Evolutionary conservation across 2,797 vertebrate genomes (phyloP), one percentile per base, ranked within the genome.

Genomic region (Malacoctenus gilli): DNA sequence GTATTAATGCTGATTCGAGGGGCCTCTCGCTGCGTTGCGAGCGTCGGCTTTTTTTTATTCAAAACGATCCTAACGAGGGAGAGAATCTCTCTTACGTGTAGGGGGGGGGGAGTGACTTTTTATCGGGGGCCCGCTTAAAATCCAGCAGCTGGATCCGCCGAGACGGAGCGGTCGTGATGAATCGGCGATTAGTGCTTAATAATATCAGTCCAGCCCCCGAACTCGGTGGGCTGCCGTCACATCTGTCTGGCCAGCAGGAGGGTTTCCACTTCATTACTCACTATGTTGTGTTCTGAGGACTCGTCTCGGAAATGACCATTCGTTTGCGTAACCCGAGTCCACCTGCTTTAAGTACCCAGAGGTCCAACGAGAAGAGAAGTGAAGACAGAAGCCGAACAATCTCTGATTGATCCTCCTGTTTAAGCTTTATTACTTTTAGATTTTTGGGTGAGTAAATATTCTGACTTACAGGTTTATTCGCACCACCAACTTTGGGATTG

Each of bases 1-100:
- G 39, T 37, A 66, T 55, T 76, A 80, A 72, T 65, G 62, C 56
- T 37, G 43, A 79, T 76, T 79, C 62, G 42, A 79, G 50, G n/a
- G 49, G 66, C 46, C 68, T 75, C 75, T 76, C 23, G 20, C 25
- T 36, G 32, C 23, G 20, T 22, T 36, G 32, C 44, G 49, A 79
- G 60, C 59, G 63, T 51, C 73, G 52, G 38, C 56, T 75, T 74
- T 72, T 48, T 75, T 74, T 72, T 48, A 38, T 19, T 59, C 5
- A 0, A 39, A 72, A 75, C 61, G 54, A 54, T 22, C 51, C 62
- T 70, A 53, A 62, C 61, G 44, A 38, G 30, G 35, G 36, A 13
- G 59, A 80, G 1, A 32, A 32, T 11, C 30, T 1, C 12, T 32
- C 12, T 30, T 57, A 6, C 16, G 13, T 42, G 18, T 28, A 35